Base-by-base conservation (phyloP, 2,888 invertebrate genomes). In the Sepiola atlantica region DNA sequence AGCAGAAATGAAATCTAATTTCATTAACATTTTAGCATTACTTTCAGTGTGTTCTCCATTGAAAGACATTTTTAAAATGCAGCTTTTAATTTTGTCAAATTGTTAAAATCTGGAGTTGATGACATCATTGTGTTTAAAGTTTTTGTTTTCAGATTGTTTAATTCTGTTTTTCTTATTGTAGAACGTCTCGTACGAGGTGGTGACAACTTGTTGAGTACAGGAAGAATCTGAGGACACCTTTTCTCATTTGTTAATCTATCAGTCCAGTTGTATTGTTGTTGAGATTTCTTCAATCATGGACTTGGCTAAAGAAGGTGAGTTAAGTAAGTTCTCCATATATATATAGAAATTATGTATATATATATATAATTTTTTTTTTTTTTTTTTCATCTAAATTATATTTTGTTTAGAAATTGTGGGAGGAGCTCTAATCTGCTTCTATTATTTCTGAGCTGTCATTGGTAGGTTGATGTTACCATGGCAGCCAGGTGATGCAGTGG, bases 401-500 rank as follows among this genome's bases (percentile, higher is more conserved):
- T 77, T 77, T 77, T 32, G n/a, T 77, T 77, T 77, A n/a, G 77
- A 77, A 77, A 77, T 77, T 77, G 77, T 77, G 77, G 77, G 77
- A 77, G 77, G 77, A 77, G 77, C 77, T 77, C 77, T 77, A 77
- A 77, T 77, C n/a, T 54, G 45, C n/a, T 35, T 92, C 54, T 21
- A 45, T 24, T n/a, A 90, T 92, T 92, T 92, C 92, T 92, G 35
- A 92, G 24, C 28, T 92, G 54, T 93, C 54, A 93, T 61, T 92
- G 61, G 93, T 93, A 55, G 93, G 35, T 93, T 55, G 35, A 35
- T 57, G 93, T 93, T 93, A 35, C 93, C 61, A 93, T 93, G 93
- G 93, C 16, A 93, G 61, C 93, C 55, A 61, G 93, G 18, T 57
- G 92, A 35, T 45, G 77, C 77, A 77, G 92, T 55, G 55, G 55